Evolutionary conservation across 2,113 vertebrate species (phyloP).

Genomic region (Chamaea fasciata): DNA sequence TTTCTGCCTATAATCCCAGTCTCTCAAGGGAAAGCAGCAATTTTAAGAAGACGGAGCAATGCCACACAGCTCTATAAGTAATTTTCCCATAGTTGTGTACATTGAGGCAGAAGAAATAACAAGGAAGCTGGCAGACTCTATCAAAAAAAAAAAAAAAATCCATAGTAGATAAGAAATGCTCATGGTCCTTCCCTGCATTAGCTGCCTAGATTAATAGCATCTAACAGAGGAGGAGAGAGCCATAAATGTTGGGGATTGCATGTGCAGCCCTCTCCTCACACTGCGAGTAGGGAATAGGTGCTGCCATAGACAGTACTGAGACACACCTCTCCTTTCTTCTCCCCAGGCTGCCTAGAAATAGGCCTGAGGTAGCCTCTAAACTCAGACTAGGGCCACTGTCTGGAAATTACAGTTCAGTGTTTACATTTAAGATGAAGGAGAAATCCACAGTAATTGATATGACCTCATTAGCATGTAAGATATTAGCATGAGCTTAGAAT

Average conservation of each 20-base stretch:
- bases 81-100: neutral
- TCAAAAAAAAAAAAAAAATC: neutral
- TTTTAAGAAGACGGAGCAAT: neutral
- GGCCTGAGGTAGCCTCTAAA: neutral
- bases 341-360: neutral
- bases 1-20: neutral
- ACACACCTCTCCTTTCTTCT: neutral
- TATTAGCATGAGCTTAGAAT: neutral
- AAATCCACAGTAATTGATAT: neutral
- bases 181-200: neutral
- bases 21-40: neutral
- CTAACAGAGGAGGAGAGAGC: neutral
- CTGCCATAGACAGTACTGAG: neutral
- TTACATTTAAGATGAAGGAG: neutral
- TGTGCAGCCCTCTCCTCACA: neutral
- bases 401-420: neutral
- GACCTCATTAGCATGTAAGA: neutral
- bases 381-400: neutral
- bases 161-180: neutral
- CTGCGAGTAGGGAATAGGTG: accelerated
- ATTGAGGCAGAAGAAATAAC: neutral
- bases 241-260: accelerated
- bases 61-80: neutral
- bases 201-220: neutral
- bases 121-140: neutral